These are phyloP conservation scores for Phaedon cochleariae DNA, from an alignment of 2,888 invertebrate genomes.

Conservation along the genomic window DNA sequence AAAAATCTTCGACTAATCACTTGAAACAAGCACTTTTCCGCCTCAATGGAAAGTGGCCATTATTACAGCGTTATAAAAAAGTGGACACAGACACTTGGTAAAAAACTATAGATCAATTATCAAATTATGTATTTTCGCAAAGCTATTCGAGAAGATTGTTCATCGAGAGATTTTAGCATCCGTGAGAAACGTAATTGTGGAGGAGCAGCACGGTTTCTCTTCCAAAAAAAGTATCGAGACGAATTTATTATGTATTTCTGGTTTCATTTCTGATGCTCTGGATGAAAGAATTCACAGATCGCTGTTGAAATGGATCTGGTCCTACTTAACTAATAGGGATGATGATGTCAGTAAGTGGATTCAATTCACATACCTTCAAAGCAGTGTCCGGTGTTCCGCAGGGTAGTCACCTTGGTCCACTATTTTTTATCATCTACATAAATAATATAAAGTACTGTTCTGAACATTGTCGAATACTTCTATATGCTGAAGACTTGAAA, in stretches of 20 bases:
- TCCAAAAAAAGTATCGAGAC: background rate
- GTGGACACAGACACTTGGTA: too few species aligned
- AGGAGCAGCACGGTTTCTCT: background rate
- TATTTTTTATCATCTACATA: too few species aligned
- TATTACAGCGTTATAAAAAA: background rate
- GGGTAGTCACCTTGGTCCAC: too few species aligned
- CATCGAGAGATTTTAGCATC: too few species aligned
- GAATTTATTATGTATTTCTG: too few species aligned
- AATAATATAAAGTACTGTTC: background rate
- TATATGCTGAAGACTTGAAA: background rate
- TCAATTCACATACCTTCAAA: background rate
- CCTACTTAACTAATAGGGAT: too few species aligned
- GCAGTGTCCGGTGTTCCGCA: background rate
- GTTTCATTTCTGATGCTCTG: background rate
- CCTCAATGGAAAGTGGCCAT: conserved; percentile 1
- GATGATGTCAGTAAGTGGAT: background rate
- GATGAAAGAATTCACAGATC: too few species aligned
- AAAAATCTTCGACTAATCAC: too few species aligned
- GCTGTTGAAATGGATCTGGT: too few species aligned
- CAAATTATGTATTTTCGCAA: background rate
- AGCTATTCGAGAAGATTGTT: too few species aligned
- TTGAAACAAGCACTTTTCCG: background rate
- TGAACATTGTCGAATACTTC: conserved; percentile 3
- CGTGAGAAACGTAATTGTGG: too few species aligned
- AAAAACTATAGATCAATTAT: too few species aligned